Base-by-base conservation (phyloP, 2,113 vertebrate genomes). In the Balaeniceps rex region DNA sequence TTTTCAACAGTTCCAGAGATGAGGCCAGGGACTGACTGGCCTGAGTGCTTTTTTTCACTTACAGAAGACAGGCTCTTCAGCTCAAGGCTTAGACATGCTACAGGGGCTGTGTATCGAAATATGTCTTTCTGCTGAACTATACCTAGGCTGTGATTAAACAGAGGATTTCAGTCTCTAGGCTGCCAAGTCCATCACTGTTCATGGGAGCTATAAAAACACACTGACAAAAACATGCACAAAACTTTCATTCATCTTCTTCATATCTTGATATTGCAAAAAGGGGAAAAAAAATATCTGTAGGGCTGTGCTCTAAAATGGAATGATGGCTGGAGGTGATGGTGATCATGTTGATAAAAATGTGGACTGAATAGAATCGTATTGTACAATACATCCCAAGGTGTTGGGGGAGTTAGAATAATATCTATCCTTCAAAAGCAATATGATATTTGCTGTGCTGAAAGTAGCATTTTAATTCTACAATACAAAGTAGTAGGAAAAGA, bases 121-220 rank as follows among this genome's bases (percentile, higher is more conserved):
- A 46, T 18, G 47, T 82, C 78, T 93, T 93, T 28, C 78, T 90
- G 81, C 34, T 83, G 89, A 85, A 89, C 83, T 93, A 23, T 21
- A 91, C 46, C 91, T 77, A 42, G 61, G n/a, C 66, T 93, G 85
- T 94, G 95, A 97, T 93, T 97, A 94, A 97, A 95, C 66, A 80
- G 92, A 97, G 87, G 61, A 93, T 96, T 97, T 96, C 81, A 74
- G 91, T 95, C 90, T 90, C 92, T 25, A 76, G 83, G 92, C 95
- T 96, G 90, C 86, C 78, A 93, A 88, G 87, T 93, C 93, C 89
- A 91, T 89, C 82, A 74, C 87, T 63, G 75, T 90, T 90, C 24
- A 11, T 7, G 54, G 78, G 29, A 97, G 84, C 63, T 86, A 60
- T 88, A 91, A 90, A 94, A 95, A 54, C 71, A 91, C 58, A 75